Conservation (phyloP, 2,888 invertebrate genomes). For the Campopleginae sp. region DNA sequence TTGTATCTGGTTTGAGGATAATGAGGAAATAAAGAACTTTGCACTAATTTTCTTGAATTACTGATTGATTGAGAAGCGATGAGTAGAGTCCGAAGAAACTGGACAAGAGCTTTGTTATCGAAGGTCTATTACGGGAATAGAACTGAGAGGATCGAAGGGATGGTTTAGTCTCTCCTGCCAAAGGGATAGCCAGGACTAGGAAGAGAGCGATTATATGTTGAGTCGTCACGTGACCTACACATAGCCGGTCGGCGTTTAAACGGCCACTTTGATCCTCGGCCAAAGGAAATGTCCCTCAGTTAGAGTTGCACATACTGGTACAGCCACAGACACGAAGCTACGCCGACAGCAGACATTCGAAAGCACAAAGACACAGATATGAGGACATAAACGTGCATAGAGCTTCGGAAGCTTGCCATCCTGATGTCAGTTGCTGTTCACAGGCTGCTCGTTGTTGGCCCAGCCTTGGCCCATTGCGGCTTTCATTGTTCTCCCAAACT, state of each 20-base stretch:
- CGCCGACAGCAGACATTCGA: slow-evolving; percentile 1
- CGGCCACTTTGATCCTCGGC: slow-evolving; percentile 80
- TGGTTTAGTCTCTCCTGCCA: not conserved
- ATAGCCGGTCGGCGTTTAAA: slow-evolving; percentile 71
- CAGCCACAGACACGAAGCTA: not conserved
- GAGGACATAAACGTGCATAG: slow-evolving; percentile 22
- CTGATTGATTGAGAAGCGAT: not conserved
- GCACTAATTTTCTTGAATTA: not conserved
- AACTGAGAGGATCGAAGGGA: not conserved
- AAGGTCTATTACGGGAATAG: not conserved
- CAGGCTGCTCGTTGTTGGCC: slow-evolving; percentile 67
- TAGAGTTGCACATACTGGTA: slow-evolving; percentile 1
- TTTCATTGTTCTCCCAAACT: slow-evolving; percentile 82
- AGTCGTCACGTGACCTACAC: slow-evolving; percentile 37
- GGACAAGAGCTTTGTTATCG: not conserved
- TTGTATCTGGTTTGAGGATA: not conserved
- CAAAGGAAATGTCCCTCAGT: slow-evolving; percentile 72
- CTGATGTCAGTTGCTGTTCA: slow-evolving; percentile 54
- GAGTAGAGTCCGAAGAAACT: not conserved
- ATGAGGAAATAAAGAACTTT: not conserved
- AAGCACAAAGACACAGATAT: slow-evolving; percentile 19
- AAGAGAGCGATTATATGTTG: slow-evolving; percentile 28
- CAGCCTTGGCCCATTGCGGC: slow-evolving; percentile 80
- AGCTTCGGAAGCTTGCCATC: slow-evolving; percentile 48
- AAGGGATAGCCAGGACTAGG: slow-evolving; percentile 21